Evolutionary conservation across 2,888 invertebrate genomes (phyloP).

Genomic region (Glaucopsyche alexis): DNA sequence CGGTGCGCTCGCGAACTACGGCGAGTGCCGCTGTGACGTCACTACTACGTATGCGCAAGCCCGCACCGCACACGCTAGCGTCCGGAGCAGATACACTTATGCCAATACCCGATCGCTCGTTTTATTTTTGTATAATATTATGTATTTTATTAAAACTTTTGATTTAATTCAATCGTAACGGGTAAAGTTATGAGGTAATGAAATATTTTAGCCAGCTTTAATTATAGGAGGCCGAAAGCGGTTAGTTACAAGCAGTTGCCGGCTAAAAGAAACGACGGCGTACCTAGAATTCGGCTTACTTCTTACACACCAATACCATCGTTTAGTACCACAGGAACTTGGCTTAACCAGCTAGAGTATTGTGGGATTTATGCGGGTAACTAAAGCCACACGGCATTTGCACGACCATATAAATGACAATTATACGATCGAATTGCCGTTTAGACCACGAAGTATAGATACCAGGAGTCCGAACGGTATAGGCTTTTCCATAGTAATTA

Average conservation of each 20-base stretch:
- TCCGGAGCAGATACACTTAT: slow-evolving; percentile 49
- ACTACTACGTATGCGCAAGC: neutral
- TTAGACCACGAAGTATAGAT: no score
- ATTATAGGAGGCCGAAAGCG: neutral
- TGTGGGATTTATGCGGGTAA: no score
- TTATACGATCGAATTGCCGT: no score
- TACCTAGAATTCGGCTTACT: neutral
- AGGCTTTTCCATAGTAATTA: no score
- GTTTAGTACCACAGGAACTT: no score
- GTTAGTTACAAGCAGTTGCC: neutral
- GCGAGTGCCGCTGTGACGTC: slow-evolving; percentile 7
- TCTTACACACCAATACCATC: neutral
- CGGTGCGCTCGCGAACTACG: slow-evolving; percentile 15
- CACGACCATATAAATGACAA: no score
- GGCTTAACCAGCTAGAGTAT: no score
- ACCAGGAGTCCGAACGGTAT: no score
- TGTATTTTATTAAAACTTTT: neutral
- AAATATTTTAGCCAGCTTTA: neutral
- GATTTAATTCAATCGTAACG: neutral
- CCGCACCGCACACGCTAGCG: slow-evolving; percentile 40
- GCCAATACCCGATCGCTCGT: neutral
- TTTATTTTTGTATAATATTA: neutral
- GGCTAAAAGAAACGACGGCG: neutral
- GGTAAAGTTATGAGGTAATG: neutral
- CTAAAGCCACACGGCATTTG: no score